Conservation (phyloP, 30 jellyfish, hydroid and myxozoan species). For the Calvadosia cruxmelitensis region DNA sequence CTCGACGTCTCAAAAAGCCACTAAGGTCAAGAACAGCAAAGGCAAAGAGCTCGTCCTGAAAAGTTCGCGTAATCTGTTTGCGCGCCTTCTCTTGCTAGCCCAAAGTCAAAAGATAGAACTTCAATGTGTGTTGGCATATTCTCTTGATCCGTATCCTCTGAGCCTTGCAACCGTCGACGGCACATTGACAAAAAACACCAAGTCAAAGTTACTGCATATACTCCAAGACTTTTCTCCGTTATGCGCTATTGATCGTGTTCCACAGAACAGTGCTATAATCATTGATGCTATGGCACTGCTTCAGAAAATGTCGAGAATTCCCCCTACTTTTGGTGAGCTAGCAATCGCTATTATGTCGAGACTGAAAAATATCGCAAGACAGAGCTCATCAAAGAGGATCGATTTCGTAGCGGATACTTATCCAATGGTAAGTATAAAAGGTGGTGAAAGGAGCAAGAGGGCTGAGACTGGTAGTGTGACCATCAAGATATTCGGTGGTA, state of each 20-base stretch:
- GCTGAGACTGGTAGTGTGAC: conserved; percentile 17
- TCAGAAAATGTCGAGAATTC: conserved; percentile 18
- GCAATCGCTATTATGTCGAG: conserved; percentile 10
- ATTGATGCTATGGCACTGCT: conserved; percentile 38
- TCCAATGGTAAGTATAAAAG: conserved; percentile 28
- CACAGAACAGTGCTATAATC: conserved; percentile 10
- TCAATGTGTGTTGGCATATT: no score
- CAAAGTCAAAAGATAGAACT: no score
- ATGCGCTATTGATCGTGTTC: neutral
- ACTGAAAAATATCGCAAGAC: conserved; percentile 6
- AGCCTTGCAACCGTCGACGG: conserved; percentile 21
- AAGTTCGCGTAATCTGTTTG: no score
- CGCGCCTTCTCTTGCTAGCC: no score
- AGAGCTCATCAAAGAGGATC: neutral
- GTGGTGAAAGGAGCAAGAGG: conserved; percentile 20
- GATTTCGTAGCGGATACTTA: conserved; percentile 38
- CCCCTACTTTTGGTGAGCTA: conserved; percentile 30
- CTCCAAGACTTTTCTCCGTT: neutral
- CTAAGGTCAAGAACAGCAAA: conserved; percentile 3
- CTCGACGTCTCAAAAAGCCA: neutral
- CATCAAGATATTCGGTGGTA: conserved; percentile 3
- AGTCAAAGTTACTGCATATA: conserved; percentile 11
- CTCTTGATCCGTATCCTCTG: no score
- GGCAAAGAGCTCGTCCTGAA: conserved; percentile 20
- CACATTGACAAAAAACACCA: conserved; percentile 7